These are phyloP conservation scores for Irena cyanogastra DNA, from an alignment of 2,113 vertebrate species.

Conservation along the genomic window DNA sequence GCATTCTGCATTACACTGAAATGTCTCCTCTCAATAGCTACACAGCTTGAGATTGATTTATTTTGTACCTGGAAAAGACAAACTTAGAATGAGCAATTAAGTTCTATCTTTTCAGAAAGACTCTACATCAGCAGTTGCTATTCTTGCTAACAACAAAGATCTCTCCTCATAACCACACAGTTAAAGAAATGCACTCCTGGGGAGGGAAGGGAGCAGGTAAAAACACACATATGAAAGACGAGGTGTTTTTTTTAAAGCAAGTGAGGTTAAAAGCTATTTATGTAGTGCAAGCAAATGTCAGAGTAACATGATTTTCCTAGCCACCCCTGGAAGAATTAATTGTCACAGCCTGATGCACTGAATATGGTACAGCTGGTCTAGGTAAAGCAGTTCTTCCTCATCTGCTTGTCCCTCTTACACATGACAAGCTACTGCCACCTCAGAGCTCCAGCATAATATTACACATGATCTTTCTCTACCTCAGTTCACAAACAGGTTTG, in stretches of 20 bases:
- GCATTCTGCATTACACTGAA: neutral
- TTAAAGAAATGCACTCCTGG: neutral
- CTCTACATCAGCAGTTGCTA: neutral
- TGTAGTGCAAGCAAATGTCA: neutral
- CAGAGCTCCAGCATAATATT: neutral
- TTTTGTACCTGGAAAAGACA: conserved; percentile 32
- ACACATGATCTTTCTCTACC: neutral
- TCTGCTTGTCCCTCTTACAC: neutral
- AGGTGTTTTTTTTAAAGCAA: accelerated
- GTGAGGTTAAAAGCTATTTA: neutral
- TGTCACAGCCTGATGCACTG: neutral
- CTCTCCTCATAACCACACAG: neutral
- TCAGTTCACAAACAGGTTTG: neutral
- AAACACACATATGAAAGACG: neutral
- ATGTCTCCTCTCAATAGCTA: neutral
- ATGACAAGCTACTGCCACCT: neutral
- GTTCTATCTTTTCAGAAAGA: neutral
- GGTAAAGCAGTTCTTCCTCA: neutral
- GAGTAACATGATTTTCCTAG: neutral
- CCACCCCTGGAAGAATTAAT: neutral
- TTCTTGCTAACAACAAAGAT: neutral
- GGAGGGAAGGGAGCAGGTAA: neutral
- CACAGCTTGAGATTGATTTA: conserved; percentile 36
- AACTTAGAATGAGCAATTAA: conserved; percentile 16
- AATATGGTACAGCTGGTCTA: neutral